A percentile compares a stretch with the other conserved stretches of the same genome.
phyloP scores from a whole-genome alignment of 2,888 invertebrate species.

The Venustoraphidia nigricollis region DNA sequence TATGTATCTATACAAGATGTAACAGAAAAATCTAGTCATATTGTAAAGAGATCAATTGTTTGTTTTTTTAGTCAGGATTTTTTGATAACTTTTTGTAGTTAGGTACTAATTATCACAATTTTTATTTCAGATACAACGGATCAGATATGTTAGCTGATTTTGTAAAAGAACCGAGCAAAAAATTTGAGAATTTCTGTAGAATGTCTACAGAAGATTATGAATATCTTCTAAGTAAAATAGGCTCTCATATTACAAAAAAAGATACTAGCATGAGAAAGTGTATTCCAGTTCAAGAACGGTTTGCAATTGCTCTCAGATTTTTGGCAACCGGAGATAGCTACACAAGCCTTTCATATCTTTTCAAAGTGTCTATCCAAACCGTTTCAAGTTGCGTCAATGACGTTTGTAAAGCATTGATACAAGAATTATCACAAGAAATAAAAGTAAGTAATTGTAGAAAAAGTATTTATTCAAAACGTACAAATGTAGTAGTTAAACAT shows the following conservation, averaged over 20 bases:
- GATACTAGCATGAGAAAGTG: constrained; percentile 1
- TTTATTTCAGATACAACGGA: constrained; percentile 1
- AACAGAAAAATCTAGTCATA: too few relatives aligned
- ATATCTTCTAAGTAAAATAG: too few relatives aligned
- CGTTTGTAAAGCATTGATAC: constrained; percentile 1
- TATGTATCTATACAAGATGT: too few relatives aligned
- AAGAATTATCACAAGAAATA: constrained; percentile 2
- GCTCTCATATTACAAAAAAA: constrained; percentile 5
- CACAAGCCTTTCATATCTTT: constrained; percentile 1
- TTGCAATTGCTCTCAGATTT: constrained; percentile 8
- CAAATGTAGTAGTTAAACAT: too few relatives aligned
- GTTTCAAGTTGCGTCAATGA: background rate
- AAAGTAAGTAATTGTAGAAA: background rate
- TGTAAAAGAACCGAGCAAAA: constrained; percentile 7
- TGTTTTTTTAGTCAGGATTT: too few relatives aligned
- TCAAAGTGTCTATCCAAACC: background rate
- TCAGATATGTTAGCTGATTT: constrained; percentile 7
- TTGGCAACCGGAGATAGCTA: constrained; percentile 2
- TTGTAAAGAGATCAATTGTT: too few relatives aligned
- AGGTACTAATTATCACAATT: too few relatives aligned
- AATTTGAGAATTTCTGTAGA: constrained; percentile 8
- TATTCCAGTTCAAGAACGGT: constrained; percentile 7
- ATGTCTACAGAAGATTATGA: constrained; percentile 7
- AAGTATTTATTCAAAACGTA: too few relatives aligned
- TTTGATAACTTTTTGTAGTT: too few relatives aligned